A percentile compares a stretch with the other conserved stretches of the same genome.
Conservation (phyloP, 2,888 invertebrate species). For the Laspeyria flexula region DNA sequence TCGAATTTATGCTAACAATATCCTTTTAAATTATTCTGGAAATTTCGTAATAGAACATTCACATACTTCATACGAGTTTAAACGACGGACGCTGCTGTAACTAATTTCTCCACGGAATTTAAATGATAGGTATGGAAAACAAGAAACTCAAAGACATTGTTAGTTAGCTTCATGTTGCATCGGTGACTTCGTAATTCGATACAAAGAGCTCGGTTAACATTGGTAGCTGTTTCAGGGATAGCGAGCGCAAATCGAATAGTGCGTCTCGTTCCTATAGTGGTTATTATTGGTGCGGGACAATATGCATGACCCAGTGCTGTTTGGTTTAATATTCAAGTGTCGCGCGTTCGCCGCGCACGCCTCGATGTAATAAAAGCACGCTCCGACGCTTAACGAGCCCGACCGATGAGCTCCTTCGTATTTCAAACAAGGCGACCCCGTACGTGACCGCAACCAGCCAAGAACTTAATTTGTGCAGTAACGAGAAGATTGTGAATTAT, state of each 20-base stretch:
- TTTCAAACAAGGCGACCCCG: slow-evolving; percentile 79
- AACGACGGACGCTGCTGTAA: too few relatives aligned
- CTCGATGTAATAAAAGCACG: slow-evolving; percentile 83
- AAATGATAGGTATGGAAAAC: too few relatives aligned
- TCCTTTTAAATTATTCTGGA: not conserved
- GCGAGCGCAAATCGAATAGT: slow-evolving; percentile 51
- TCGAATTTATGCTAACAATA: not conserved
- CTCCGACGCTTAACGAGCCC: slow-evolving; percentile 83
- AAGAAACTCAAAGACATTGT: not conserved
- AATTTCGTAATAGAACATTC: not conserved
- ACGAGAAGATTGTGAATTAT: slow-evolving; percentile 77
- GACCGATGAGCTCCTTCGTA: slow-evolving; percentile 83
- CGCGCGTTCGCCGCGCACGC: slow-evolving; percentile 77
- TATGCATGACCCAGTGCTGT: slow-evolving; percentile 78
- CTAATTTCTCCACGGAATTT: too few relatives aligned
- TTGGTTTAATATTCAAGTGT: slow-evolving; percentile 80
- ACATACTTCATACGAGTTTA: not conserved
- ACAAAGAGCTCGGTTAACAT: not conserved
- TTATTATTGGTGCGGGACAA: slow-evolving; percentile 68
- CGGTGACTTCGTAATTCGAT: not conserved
- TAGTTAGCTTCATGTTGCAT: not conserved
- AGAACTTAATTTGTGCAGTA: slow-evolving; percentile 71
- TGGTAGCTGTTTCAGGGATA: slow-evolving; percentile 14
- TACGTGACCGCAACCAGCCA: slow-evolving; percentile 78
- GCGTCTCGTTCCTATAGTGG: slow-evolving; percentile 56